Base-by-base conservation (phyloP, 2,113 vertebrate species). In the Peromyscus leucopus region DNA sequence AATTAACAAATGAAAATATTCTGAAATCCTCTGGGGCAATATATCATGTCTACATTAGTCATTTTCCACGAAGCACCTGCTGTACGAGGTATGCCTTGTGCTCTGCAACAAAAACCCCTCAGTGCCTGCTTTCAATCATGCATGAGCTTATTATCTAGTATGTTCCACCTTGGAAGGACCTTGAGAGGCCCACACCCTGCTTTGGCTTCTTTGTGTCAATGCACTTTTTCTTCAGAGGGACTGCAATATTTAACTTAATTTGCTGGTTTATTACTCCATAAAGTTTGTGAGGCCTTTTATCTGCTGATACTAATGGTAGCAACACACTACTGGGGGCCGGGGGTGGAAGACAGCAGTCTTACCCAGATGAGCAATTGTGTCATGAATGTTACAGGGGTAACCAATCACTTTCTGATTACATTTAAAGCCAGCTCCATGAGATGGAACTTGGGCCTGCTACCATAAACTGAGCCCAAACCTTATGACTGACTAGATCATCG, bases 1-100 rank as follows among this genome's bases (percentile, higher is more conserved):
- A 96, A 71, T 6, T 42, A 71, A 91, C 69, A 74, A n/a, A 78
- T 65, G 33, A 86, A 83, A 85, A 90, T 87, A 36, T 51, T 69
- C 13, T 48, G 28, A 93, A 92, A 42, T 74, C 19, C 36, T 92
- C 55, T 21, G 28, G 91, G 28, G 31, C 75, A 46, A 88, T 57
- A 82, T 46, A 88, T 42, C 17, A 22, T 75, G 22, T 42, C 8
- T 21, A 13, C 8, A 36, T 28, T 79, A 46, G 42, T 28, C 33
- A 39, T 7, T 71, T 10, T 46, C 55, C 39, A 61, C 11, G 61
- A 48, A 87, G 55, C 59, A 61, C 2, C 22, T 59, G 2, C 31
- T 48, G n/a, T 36, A 63, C 13, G 51, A 22, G 16, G 22, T 48
- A 31, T 42, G 31, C 3, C 93, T 11, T 28, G 3, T 12, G 1